Percentiles rank a stretch among this genome's conserved stretches.
These are phyloP conservation scores for Rhizomys pruinosus DNA, from an alignment of 2,113 vertebrate species.

Conservation along the genomic window DNA sequence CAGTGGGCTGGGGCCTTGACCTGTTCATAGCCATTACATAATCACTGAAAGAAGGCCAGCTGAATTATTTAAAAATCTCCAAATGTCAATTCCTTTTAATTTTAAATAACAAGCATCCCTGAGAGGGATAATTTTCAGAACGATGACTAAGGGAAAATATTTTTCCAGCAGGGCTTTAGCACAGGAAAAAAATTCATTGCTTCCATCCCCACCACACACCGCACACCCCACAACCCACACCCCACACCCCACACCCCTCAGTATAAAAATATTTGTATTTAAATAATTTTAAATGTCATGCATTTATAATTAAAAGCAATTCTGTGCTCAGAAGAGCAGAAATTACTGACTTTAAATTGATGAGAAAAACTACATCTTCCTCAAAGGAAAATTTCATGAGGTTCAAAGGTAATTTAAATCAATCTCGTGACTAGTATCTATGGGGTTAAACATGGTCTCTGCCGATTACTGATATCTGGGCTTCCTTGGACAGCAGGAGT, in stretches of 20 bases:
- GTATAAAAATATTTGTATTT: slow-evolving; percentile 81
- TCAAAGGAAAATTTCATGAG: slow-evolving; percentile 55
- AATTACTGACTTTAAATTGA: slow-evolving; percentile 66
- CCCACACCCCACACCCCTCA: slow-evolving; percentile 68
- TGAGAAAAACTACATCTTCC: slow-evolving; percentile 59
- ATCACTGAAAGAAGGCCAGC: slow-evolving; percentile 50
- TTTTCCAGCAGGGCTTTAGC: slow-evolving; percentile 70
- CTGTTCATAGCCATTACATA: slow-evolving; percentile 29
- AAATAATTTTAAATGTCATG: slow-evolving; percentile 81
- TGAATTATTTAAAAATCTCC: slow-evolving; percentile 68
- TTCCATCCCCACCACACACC: slow-evolving; percentile 73
- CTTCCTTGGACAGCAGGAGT: neutral
- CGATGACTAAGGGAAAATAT: slow-evolving; percentile 76
- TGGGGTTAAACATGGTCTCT: neutral
- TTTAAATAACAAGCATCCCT: slow-evolving; percentile 67
- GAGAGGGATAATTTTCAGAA: slow-evolving; percentile 68
- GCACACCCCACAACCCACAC: slow-evolving; percentile 72
- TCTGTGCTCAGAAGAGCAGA: slow-evolving; percentile 54
- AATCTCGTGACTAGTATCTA: neutral
- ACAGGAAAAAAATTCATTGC: slow-evolving; percentile 67
- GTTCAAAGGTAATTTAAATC: slow-evolving; percentile 27
- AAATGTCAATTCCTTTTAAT: slow-evolving; percentile 72
- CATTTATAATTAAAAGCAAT: slow-evolving; percentile 77
- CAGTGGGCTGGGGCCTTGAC: neutral
- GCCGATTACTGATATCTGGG: neutral